Evolutionary conservation across 2,797 vertebrate species (phyloP), one percentile per base, ranked within the genome.

Genomic region (Anguilla megastoma): DNA sequence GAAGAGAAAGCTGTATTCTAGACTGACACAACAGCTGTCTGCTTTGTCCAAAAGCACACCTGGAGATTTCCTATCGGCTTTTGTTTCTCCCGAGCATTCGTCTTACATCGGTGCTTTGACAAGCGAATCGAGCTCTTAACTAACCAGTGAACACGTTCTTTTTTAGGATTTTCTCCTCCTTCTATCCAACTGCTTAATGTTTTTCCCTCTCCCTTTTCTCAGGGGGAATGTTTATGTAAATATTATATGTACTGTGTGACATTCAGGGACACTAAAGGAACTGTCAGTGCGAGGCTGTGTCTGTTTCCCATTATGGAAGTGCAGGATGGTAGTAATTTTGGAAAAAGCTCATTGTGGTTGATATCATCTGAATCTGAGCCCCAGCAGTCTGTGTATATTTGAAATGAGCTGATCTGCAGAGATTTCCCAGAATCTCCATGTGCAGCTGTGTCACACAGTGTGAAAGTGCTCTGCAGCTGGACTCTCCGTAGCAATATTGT

Each of bases 241-340:
- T 82, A 82, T 76, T 41, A 76, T 50, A 48, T 82, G 41, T 82
- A n/a, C 45, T 82, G 79, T 82, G 41, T 82, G 45, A 82, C 27
- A 33, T 50, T 82, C 79, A 82, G 45, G 79, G 79, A 82, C 79
- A n/a, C 79, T 48, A n/a, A 8, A 18, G 41, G 50, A 82, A 50
- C 79, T 82, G 24, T 45, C 79, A 50, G 45, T 50, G 79, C 79
- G n/a, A 24, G 24, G 41, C 41, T 14, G 24, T 16, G 14, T 82
- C 18, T 82, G 45, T 82, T 82, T 82, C 5, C 79, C 74, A 6
- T 41, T 45, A 21, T 79, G 74, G 33, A 36, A 9, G 30, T 30
- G 33, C 30, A 76, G 71, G 71, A 36, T 45, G 36, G 36, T 21
- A 18, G 4, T 21, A 16, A n/a, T 82, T 50, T 48, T 82, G 79